These are phyloP conservation scores for Tubiluchus corallicola DNA, from an alignment of 2,888 invertebrate genomes.

Conservation along the genomic window DNA sequence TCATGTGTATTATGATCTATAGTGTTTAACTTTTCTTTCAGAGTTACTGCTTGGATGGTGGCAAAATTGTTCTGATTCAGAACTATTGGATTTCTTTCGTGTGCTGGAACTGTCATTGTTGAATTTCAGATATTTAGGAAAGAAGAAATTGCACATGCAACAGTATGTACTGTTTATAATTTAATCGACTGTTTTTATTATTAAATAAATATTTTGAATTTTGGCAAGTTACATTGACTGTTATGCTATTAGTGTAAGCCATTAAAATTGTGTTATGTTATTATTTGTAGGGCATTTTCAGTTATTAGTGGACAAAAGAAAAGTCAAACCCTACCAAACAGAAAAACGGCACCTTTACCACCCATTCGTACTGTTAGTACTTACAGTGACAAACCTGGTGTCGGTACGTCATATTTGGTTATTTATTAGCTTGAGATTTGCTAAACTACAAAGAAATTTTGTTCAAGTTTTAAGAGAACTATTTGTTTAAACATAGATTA, in stretches of 20 bases:
- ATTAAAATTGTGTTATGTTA: too few species aligned
- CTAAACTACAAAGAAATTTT: neutral
- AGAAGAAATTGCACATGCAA: too few species aligned
- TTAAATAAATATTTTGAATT: constrained; percentile 4
- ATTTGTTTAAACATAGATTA: too few species aligned
- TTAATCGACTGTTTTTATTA: constrained; percentile 5
- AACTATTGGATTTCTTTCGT: constrained; percentile 64
- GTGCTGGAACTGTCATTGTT: too few species aligned
- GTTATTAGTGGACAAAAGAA: too few species aligned
- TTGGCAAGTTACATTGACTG: constrained; percentile 6
- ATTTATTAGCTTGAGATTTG: neutral
- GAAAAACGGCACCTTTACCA: too few species aligned
- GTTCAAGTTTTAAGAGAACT: constrained; percentile 15
- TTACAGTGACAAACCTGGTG: constrained; percentile 17
- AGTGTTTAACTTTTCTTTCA: constrained; percentile 17
- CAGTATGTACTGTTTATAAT: constrained; percentile 19
- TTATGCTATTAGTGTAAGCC: constrained; percentile 9
- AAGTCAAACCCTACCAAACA: too few species aligned
- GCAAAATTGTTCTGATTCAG: constrained; percentile 60
- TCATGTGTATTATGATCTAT: too few species aligned
- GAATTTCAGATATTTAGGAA: too few species aligned
- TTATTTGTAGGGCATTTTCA: too few species aligned
- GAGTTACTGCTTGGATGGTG: constrained; percentile 77
- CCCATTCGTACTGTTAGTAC: too few species aligned
- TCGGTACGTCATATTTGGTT: constrained; percentile 16